A percentile compares a stretch with the other conserved stretches of the same genome.
Conservation (phyloP, 2,888 invertebrate species). For the Chorisops tibialis region DNA sequence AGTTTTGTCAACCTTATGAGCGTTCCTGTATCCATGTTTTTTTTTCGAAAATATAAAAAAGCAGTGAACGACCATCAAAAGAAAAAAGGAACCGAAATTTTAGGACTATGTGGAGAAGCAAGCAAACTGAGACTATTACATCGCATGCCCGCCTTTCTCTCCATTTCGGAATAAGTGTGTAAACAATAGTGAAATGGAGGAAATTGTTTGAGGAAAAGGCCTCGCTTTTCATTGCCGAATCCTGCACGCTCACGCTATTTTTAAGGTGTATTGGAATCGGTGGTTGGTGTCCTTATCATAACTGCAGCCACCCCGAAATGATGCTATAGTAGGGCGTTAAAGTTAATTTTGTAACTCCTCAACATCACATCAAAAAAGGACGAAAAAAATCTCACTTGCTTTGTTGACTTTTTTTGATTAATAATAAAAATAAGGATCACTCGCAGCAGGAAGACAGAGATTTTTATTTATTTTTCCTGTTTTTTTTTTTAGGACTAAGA, state of each 20-base stretch:
- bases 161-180: slow-evolving; percentile 11
- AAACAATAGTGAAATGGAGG: slow-evolving; percentile 23
- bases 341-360: slow-evolving; percentile 27
- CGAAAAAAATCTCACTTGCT: not conserved
- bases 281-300: slow-evolving; percentile 8
- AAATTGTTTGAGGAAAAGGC: slow-evolving; percentile 5
- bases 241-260: not conserved
- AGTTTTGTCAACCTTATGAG: slow-evolving; percentile 32
- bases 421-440: slow-evolving; percentile 22
- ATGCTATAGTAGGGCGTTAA: not conserved
- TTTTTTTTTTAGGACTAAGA: not conserved
- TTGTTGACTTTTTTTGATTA: slow-evolving; percentile 28
- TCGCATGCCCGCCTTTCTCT: slow-evolving; percentile 9
- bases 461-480: too few relatives aligned
- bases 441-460: not conserved
- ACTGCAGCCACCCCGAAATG: too few relatives aligned
- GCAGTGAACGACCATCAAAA: slow-evolving; percentile 9
- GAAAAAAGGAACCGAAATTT: slow-evolving; percentile 6
- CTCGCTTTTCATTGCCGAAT: not conserved
- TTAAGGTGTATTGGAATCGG: not conserved
- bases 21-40: not conserved
- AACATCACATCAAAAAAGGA: not conserved
- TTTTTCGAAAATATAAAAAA: slow-evolving; percentile 3
- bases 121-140: slow-evolving; percentile 20
- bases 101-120: not conserved